These are phyloP conservation scores for Conistra vaccinii DNA, from an alignment of 2,888 invertebrate genomes.

Conservation along the genomic window DNA sequence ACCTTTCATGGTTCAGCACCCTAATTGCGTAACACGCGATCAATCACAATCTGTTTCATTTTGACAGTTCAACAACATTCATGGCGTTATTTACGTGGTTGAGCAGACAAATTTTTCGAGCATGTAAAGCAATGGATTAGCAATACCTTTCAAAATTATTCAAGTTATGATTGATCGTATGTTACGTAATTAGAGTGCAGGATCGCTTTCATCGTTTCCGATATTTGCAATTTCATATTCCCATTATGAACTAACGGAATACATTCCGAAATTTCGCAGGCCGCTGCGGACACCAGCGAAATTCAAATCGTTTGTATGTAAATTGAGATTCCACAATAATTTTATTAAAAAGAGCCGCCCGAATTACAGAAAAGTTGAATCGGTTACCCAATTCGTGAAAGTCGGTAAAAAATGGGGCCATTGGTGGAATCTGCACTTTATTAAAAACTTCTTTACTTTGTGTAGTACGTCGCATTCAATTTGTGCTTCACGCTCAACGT, in stretches of 20 bases:
- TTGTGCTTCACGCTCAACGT: conserved; percentile 25
- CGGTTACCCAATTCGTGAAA: conserved; percentile 30
- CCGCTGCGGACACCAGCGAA: conserved; percentile 10
- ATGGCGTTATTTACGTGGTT: too few species aligned
- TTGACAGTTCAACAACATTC: too few species aligned
- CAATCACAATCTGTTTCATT: too few species aligned
- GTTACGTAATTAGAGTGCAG: too few species aligned
- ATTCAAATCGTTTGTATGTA: conserved; percentile 51
- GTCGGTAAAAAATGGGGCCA: conserved; percentile 32
- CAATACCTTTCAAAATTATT: too few species aligned
- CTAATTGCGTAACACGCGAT: too few species aligned
- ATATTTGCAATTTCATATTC: conserved; percentile 31
- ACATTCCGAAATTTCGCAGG: conserved; percentile 12
- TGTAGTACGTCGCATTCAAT: conserved; percentile 39
- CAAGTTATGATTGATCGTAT: too few species aligned
- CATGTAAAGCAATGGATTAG: too few species aligned
- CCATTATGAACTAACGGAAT: conserved; percentile 17
- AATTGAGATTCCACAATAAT: conserved; percentile 45
- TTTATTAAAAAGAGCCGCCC: conserved; percentile 39
- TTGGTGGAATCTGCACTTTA: conserved; percentile 46
- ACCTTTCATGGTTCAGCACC: background rate
- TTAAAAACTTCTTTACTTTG: conserved; percentile 38
- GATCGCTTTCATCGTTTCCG: background rate
- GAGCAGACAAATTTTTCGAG: too few species aligned
- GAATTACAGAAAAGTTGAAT: conserved; percentile 43